Evolutionary conservation across 2,888 invertebrate species (phyloP).

Genomic region (Drosophila glabriapex): DNA sequence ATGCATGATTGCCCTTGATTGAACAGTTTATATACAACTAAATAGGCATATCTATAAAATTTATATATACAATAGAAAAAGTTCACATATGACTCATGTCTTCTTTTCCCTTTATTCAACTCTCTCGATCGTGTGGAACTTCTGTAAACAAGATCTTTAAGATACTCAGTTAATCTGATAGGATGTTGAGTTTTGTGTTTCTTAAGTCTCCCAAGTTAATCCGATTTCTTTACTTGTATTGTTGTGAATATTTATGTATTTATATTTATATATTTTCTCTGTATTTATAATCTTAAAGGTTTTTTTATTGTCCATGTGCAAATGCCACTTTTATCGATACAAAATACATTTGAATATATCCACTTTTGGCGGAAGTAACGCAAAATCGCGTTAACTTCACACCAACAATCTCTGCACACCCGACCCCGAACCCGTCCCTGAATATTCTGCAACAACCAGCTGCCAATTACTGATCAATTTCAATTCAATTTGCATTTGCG

Average conservation of each 20-base stretch:
- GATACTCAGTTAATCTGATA: not conserved
- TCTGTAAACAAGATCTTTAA: not conserved
- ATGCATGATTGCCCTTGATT: not conserved
- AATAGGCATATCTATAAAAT: no score
- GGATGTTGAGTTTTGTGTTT: no score
- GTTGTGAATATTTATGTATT: not conserved
- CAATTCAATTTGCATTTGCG: constrained; percentile 40
- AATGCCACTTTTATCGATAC: not conserved
- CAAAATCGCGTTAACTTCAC: constrained; percentile 29
- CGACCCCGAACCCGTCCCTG: not conserved
- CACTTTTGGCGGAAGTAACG: constrained; percentile 15
- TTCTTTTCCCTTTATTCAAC: no score
- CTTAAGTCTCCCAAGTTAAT: no score
- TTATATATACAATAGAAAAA: no score
- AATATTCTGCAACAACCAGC: not conserved
- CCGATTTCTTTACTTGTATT: not conserved
- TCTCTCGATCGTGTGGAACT: not conserved
- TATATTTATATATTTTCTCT: not conserved
- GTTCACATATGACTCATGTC: no score
- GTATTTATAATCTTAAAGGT: no score
- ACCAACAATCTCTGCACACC: not conserved
- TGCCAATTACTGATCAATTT: constrained; percentile 31
- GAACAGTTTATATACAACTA: not conserved
- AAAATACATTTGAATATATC: not conserved
- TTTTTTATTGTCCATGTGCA: not conserved